These are phyloP conservation scores for Morpho achilles DNA, from an alignment of 2,888 invertebrate genomes.

Conservation along the genomic window DNA sequence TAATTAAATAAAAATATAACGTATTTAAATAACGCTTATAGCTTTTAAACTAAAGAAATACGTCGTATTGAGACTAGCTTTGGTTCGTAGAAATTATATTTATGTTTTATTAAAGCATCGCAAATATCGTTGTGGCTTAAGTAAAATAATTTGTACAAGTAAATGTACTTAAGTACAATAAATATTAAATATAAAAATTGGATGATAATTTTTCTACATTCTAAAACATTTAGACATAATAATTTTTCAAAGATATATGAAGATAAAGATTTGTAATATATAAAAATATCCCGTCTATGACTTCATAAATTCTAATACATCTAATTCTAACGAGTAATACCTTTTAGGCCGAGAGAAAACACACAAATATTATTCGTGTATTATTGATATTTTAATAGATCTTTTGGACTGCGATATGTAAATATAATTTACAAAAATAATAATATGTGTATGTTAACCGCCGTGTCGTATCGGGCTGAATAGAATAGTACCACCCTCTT, in stretches of 20 bases:
- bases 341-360: slow-evolving; percentile 18
- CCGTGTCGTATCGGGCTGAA: no score
- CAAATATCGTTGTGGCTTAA: neutral
- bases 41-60: no score
- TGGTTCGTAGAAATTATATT: no score
- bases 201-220: neutral
- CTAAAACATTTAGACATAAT: slow-evolving; percentile 2
- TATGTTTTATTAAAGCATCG: no score
- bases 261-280: slow-evolving; percentile 13
- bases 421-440: no score
- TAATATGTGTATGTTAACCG: no score
- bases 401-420: neutral
- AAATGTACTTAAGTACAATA: neutral
- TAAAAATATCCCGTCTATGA: slow-evolving; percentile 18
- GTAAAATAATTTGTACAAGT: neutral
- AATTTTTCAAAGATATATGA: neutral
- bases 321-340: slow-evolving; percentile 12
- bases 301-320: slow-evolving; percentile 7
- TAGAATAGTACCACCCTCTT: no score
- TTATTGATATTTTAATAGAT: slow-evolving; percentile 10
- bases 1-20: slow-evolving; percentile 1
- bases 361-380: slow-evolving; percentile 8
- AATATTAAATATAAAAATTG: neutral
- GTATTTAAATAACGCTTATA: neutral
- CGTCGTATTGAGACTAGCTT: no score